Conservation (phyloP, 2,113 vertebrate species). For the Illadopsis cleaveri region DNA sequence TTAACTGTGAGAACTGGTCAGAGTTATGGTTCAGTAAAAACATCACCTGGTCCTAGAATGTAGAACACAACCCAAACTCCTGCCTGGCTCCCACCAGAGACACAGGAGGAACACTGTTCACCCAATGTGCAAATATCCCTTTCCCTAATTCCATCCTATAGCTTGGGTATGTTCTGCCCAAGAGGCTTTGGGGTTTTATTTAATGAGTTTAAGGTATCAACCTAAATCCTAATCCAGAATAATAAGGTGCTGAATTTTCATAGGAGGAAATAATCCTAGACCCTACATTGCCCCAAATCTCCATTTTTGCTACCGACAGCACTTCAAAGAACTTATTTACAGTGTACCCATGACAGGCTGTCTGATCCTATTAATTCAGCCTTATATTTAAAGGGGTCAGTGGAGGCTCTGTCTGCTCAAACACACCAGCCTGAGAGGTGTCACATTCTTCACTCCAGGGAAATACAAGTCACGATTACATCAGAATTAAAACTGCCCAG, state of each 20-base stretch:
- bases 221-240: slow-evolving; percentile 9
- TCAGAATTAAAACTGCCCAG: neutral
- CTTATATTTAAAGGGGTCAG: slow-evolving; percentile 27
- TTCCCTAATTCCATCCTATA: neutral
- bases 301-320: slow-evolving; percentile 5
- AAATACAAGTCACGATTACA: neutral
- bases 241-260: neutral
- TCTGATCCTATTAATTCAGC: slow-evolving; percentile 60
- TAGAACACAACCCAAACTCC: neutral
- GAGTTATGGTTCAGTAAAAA: neutral
- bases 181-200: neutral
- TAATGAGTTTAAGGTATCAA: slow-evolving; percentile 24
- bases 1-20: neutral
- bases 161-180: neutral
- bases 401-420: slow-evolving; percentile 10
- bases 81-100: neutral
- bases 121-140: neutral
- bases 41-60: neutral
- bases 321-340: slow-evolving; percentile 40
- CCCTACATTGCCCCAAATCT: neutral
- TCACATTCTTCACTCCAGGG: slow-evolving; percentile 26
- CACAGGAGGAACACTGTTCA: accelerated
- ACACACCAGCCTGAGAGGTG: neutral
- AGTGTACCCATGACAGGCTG: slow-evolving; percentile 9
- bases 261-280: slow-evolving; percentile 6